Conservation (phyloP, 1,140 invertebrate genomes). For the Lanistes nyassanus region DNA sequence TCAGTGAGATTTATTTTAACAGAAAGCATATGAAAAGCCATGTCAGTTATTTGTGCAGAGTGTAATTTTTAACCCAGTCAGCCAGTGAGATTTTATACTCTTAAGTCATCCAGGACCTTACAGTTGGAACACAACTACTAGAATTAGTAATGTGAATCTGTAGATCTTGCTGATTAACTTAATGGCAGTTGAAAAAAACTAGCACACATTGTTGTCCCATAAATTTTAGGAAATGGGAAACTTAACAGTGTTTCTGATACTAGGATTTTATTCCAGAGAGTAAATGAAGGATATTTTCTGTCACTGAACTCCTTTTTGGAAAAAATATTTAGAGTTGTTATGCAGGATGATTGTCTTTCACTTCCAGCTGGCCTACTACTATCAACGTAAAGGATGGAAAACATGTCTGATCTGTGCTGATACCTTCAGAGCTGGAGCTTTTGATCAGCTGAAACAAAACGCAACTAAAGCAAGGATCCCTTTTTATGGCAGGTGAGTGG, state of each 20-base stretch:
- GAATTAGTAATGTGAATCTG: too few species aligned
- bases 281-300: background rate
- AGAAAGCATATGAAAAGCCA: background rate
- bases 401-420: conserved; percentile 99
- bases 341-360: conserved; percentile 45
- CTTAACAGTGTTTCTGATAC: too few species aligned
- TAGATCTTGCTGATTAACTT: too few species aligned
- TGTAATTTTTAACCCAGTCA: too few species aligned
- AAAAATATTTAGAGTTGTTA: conserved; percentile 13
- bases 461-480: conserved; percentile 99
- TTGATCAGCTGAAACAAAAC: conserved; percentile 99
- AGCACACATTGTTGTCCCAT: too few species aligned
- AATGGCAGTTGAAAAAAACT: too few species aligned
- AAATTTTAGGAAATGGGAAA: too few species aligned
- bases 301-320: background rate
- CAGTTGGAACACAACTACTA: too few species aligned
- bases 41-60: background rate
- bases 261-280: background rate
- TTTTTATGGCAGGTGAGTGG: conserved; percentile 95
- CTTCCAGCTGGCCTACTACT: conserved; percentile 87
- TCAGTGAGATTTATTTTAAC: too few species aligned
- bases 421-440: conserved; percentile 99
- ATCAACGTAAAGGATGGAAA: conserved; percentile 99
- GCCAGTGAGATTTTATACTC: too few species aligned
- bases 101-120: too few species aligned